Evolutionary conservation across 2,113 vertebrate species (phyloP).

Genomic region (Eleginops maclovinus): DNA sequence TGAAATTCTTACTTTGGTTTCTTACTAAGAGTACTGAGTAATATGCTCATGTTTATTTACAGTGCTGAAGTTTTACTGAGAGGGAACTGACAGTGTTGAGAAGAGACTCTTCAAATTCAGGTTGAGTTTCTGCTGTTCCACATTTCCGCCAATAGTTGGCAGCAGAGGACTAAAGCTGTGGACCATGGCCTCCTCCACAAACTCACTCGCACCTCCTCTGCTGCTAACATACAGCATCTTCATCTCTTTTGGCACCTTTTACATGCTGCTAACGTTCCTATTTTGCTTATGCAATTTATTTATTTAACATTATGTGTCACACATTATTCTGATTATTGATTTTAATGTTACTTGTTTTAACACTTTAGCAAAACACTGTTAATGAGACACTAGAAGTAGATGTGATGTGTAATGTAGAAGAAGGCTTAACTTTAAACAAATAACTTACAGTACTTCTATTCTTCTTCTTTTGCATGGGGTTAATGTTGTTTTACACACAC

Average conservation of each 20-base stretch:
- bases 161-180: constrained; percentile 76
- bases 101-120: neutral
- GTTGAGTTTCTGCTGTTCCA: constrained; percentile 32
- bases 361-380: neutral
- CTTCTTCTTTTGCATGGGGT: neutral
- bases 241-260: constrained; percentile 71
- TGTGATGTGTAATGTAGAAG: neutral
- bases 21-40: neutral
- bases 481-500: neutral
- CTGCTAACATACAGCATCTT: constrained; percentile 72
- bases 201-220: constrained; percentile 59
- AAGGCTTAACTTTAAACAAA: neutral
- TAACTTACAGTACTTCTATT: constrained; percentile 5
- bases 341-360: neutral
- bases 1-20: neutral
- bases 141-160: constrained; percentile 72
- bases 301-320: neutral
- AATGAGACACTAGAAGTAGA: neutral
- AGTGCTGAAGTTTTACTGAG: neutral
- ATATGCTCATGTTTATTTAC: neutral
- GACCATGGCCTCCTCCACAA: neutral
- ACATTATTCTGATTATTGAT: constrained; percentile 9
- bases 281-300: neutral
- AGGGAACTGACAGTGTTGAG: constrained; percentile 4
- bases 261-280: neutral